These are phyloP conservation scores for Gonatopus flavifemur DNA, from an alignment of 1,140 invertebrate genomes.

Conservation along the genomic window DNA sequence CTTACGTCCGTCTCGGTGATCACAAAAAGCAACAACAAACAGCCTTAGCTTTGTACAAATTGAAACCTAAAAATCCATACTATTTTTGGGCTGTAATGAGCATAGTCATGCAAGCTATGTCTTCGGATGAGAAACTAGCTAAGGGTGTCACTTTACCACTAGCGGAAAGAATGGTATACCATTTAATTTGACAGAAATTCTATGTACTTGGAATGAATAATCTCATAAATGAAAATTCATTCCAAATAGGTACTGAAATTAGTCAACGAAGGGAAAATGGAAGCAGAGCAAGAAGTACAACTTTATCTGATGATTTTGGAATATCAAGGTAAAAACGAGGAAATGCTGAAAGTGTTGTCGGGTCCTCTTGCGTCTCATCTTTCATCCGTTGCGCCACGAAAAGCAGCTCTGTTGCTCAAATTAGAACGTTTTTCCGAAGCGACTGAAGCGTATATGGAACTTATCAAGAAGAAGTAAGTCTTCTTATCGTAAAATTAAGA, in stretches of 20 bases:
- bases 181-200: neutral
- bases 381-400: slow-evolving; percentile 64
- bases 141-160: slow-evolving; percentile 66
- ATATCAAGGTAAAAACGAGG: slow-evolving; percentile 78
- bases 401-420: slow-evolving; percentile 73
- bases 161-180: slow-evolving; percentile 76
- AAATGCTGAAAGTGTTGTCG: slow-evolving; percentile 78
- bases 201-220: neutral
- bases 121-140: slow-evolving; percentile 48
- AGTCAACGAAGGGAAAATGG: slow-evolving; percentile 84
- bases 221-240: slow-evolving; percentile 35
- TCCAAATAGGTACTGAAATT: slow-evolving; percentile 83
- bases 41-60: slow-evolving; percentile 87
- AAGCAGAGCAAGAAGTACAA: slow-evolving; percentile 90
- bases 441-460: slow-evolving; percentile 69
- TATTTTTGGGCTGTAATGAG: slow-evolving; percentile 98
- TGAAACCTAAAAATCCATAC: slow-evolving; percentile 92
- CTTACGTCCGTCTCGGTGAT: slow-evolving; percentile 86
- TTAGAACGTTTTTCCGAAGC: slow-evolving; percentile 73
- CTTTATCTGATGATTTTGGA: slow-evolving; percentile 90
- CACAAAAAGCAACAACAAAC: slow-evolving; percentile 89
- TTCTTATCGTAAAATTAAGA: neutral
- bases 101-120: slow-evolving; percentile 83
- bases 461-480: slow-evolving; percentile 70
- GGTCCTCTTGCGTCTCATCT: slow-evolving; percentile 70